phyloP scores from a whole-genome alignment of 2,113 vertebrate genomes.

The Sakesphorus luctuosus region DNA sequence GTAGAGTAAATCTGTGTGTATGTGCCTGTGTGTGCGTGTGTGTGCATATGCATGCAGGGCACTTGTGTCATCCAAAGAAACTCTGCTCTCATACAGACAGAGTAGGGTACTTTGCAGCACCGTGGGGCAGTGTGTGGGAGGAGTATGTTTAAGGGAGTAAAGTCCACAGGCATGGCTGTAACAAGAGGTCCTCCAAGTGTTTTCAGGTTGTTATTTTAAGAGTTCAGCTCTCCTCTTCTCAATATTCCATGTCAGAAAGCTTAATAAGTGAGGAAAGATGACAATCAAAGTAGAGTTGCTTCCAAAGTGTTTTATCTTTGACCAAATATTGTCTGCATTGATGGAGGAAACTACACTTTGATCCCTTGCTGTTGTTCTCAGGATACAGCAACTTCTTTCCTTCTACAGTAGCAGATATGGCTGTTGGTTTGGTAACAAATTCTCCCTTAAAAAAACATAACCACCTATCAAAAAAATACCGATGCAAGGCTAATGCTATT shows the following conservation, averaged over 20 bases:
- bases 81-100: background rate
- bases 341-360: background rate
- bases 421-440: background rate
- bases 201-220: background rate
- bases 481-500: background rate
- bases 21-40: rapidly evolving
- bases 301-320: background rate
- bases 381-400: background rate
- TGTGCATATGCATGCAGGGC: background rate
- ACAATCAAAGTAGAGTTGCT: background rate
- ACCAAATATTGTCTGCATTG: background rate
- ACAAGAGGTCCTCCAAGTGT: background rate
- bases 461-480: background rate
- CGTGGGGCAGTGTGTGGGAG: background rate
- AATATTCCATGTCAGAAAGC: background rate
- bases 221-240: background rate
- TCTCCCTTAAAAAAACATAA: background rate
- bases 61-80: rapidly evolving
- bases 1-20: background rate
- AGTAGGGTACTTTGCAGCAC: background rate
- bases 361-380: background rate
- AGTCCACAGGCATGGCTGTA: background rate
- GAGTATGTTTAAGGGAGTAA: background rate
- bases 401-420: background rate
- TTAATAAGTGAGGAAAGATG: background rate